These are phyloP conservation scores for Percina caprodes DNA, from an alignment of 2,113 vertebrate species.

Conservation along the genomic window DNA sequence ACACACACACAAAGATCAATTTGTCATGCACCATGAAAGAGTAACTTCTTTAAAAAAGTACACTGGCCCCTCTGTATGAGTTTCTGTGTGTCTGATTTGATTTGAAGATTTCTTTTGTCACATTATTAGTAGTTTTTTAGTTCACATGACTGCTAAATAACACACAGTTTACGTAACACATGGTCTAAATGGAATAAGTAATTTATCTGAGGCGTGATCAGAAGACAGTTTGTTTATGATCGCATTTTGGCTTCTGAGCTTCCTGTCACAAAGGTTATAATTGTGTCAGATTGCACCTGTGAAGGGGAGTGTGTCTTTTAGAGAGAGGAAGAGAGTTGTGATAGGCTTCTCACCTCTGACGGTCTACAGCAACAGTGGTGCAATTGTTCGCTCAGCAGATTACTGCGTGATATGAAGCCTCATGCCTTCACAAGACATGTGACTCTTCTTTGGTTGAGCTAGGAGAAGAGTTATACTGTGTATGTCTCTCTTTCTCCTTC, in stretches of 20 bases:
- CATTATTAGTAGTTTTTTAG: conserved; percentile 15
- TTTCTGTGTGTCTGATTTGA: conserved; percentile 23
- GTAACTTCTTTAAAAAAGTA: background rate
- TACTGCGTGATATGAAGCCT: conserved; percentile 71
- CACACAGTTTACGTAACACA: background rate
- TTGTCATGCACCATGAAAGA: background rate
- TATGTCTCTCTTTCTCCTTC: conserved; percentile 16
- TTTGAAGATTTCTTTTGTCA: background rate
- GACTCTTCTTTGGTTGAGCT: conserved; percentile 63
- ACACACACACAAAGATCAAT: no score
- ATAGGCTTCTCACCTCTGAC: conserved; percentile 55
- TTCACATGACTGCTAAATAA: conserved; percentile 20
- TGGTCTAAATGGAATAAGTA: background rate
- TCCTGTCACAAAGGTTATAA: conserved; percentile 5
- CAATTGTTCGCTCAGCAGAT: conserved; percentile 69
- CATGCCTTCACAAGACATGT: conserved; percentile 70
- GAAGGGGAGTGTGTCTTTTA: conserved; percentile 8
- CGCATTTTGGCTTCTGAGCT: background rate
- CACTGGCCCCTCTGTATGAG: conserved; percentile 37
- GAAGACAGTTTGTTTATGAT: conserved; percentile 4
- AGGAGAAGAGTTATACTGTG: conserved; percentile 40
- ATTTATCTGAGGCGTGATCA: conserved; percentile 30
- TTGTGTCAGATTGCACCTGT: conserved; percentile 38
- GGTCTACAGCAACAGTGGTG: conserved; percentile 53
- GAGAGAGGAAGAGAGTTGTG: conserved; percentile 6